Conservation (phyloP, 1,140 invertebrate genomes). For the Leptinotarsa texana region DNA sequence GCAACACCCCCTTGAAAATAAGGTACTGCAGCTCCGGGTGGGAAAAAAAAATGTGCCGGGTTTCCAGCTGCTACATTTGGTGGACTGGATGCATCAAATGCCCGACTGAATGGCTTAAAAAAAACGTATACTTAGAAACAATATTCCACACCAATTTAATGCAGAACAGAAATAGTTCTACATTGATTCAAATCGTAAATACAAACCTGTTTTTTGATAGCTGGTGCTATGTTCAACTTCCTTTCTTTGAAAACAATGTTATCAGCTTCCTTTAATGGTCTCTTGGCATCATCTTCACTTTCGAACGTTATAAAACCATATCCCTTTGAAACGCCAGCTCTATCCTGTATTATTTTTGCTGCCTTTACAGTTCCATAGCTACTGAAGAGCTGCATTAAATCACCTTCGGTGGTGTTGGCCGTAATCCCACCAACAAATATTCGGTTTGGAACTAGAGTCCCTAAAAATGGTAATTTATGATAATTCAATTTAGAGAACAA, state of each 20-base stretch:
- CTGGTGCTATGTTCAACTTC: slow-evolving; percentile 88
- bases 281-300: slow-evolving; percentile 85
- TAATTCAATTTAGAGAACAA: no score
- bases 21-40: slow-evolving; percentile 40
- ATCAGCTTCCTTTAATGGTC: slow-evolving; percentile 66
- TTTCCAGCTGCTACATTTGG: slow-evolving; percentile 42
- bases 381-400: slow-evolving; percentile 80
- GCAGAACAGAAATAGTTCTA: no score
- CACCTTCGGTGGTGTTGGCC: slow-evolving; percentile 80
- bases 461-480: slow-evolving; percentile 47
- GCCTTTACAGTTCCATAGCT: slow-evolving; percentile 89
- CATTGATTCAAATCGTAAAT: no score
- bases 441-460: slow-evolving; percentile 86
- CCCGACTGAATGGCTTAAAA: slow-evolving; percentile 45
- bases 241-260: slow-evolving; percentile 73
- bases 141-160: no score
- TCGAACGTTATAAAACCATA: slow-evolving; percentile 96
- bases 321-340: slow-evolving; percentile 92
- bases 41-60: slow-evolving; percentile 50
- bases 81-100: slow-evolving; percentile 46
- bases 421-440: slow-evolving; percentile 95
- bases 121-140: no score
- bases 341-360: slow-evolving; percentile 91
- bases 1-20: slow-evolving; percentile 50
- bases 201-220: slow-evolving; percentile 81